Evolutionary conservation across 2,888 invertebrate species (phyloP).

Genomic region (Lepidonotus clava): DNA sequence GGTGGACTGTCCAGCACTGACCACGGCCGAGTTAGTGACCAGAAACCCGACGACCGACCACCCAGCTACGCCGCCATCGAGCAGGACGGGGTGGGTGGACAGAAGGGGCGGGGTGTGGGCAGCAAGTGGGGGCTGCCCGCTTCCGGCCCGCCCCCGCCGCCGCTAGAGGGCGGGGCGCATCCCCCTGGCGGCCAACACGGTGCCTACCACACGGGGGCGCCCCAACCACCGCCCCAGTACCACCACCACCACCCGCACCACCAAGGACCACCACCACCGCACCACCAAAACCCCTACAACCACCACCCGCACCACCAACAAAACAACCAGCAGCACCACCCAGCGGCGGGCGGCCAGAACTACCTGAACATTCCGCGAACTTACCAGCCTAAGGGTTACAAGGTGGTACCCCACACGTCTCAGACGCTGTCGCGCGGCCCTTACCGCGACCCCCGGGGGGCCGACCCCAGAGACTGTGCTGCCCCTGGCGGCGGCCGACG

Average conservation of each 20-base stretch:
- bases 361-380: constrained; percentile 47
- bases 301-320: neutral
- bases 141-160: neutral
- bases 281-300: neutral
- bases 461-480: constrained; percentile 42
- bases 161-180: neutral
- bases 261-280: no score
- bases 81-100: neutral
- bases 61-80: constrained; percentile 46
- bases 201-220: no score
- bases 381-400: constrained; percentile 51
- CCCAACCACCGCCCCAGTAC: neutral
- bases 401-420: constrained; percentile 23
- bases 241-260: neutral
- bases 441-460: constrained; percentile 45
- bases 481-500: constrained; percentile 30
- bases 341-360: neutral
- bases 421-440: constrained; percentile 33
- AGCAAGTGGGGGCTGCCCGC: neutral
- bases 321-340: neutral
- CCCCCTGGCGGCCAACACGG: neutral
- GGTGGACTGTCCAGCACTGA: constrained; percentile 45
- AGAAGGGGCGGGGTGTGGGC: no score
- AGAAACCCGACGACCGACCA: constrained; percentile 43
- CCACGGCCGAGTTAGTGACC: neutral